Evolutionary conservation across 2,113 vertebrate species (phyloP).

Genomic region (Emydura subglobosa): DNA sequence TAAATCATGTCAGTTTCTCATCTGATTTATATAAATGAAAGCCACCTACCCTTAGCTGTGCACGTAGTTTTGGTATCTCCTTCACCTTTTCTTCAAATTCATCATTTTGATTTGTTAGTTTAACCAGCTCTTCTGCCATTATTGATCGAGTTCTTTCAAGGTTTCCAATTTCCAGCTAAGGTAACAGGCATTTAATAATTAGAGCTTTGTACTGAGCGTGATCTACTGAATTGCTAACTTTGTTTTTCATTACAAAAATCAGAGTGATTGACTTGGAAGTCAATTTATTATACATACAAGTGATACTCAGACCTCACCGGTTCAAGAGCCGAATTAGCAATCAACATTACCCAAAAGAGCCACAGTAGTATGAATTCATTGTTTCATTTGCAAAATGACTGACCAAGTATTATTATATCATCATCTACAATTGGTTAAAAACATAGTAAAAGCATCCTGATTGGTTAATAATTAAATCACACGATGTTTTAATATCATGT

Average conservation of each 20-base stretch:
- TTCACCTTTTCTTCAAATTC: conserved; percentile 93
- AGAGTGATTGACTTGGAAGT: not conserved
- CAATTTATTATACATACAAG: not conserved
- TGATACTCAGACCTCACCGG: not conserved
- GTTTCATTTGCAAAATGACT: too few species aligned
- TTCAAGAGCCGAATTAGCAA: not conserved
- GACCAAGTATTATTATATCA: too few species aligned
- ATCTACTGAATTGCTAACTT: not conserved
- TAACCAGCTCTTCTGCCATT: conserved; percentile 95
- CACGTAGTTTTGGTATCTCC: conserved; percentile 89
- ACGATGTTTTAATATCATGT: not conserved
- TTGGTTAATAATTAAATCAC: too few species aligned
- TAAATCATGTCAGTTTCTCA: not conserved
- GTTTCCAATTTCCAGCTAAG: conserved; percentile 91
- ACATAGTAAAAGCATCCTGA: too few species aligned
- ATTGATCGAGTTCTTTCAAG: conserved; percentile 94
- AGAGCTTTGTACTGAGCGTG: not conserved
- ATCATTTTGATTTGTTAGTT: conserved; percentile 96
- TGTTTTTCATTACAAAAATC: not conserved
- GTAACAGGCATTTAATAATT: conserved; percentile 37
- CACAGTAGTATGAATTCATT: too few species aligned
- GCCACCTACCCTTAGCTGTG: conserved; percentile 87
- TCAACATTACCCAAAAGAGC: not conserved
- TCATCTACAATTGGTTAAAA: too few species aligned
- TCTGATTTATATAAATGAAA: not conserved